Conservation (phyloP, 2,888 invertebrate species). For the Zele albiditarsus region DNA sequence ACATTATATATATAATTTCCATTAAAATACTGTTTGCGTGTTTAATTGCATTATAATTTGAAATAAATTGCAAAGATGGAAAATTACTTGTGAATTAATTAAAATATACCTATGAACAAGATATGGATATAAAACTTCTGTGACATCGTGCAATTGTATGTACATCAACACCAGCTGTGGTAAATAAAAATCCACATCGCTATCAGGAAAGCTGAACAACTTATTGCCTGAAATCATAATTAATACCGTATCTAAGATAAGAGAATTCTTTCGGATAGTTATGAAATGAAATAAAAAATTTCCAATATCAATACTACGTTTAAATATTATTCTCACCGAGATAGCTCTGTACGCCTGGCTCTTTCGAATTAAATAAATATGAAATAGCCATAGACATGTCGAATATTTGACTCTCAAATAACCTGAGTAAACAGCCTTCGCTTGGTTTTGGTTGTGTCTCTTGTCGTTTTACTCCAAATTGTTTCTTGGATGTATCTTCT, state of each 20-base stretch:
- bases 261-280: not conserved
- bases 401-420: constrained; percentile 98
- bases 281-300: not conserved
- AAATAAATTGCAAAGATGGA: too few species aligned
- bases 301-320: not conserved
- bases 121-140: constrained; percentile 82
- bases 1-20: constrained; percentile 11
- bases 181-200: constrained; percentile 97
- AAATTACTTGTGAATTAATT: not conserved
- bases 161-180: constrained; percentile 99
- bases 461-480: constrained; percentile 70
- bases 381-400: constrained; percentile 99
- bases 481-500: constrained; percentile 55
- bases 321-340: constrained; percentile 78
- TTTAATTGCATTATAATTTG: not conserved
- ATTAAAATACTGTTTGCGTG: constrained; percentile 3
- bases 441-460: constrained; percentile 71
- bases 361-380: constrained; percentile 98
- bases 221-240: constrained; percentile 83
- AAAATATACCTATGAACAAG: constrained; percentile 77
- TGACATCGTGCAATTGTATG: constrained; percentile 97
- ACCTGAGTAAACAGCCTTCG: constrained; percentile 85
- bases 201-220: constrained; percentile 94
- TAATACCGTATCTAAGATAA: constrained; percentile 21
- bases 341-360: constrained; percentile 97